Evolutionary conservation across 2,113 vertebrate genomes (phyloP).

Genomic region (Nestor notabilis): DNA sequence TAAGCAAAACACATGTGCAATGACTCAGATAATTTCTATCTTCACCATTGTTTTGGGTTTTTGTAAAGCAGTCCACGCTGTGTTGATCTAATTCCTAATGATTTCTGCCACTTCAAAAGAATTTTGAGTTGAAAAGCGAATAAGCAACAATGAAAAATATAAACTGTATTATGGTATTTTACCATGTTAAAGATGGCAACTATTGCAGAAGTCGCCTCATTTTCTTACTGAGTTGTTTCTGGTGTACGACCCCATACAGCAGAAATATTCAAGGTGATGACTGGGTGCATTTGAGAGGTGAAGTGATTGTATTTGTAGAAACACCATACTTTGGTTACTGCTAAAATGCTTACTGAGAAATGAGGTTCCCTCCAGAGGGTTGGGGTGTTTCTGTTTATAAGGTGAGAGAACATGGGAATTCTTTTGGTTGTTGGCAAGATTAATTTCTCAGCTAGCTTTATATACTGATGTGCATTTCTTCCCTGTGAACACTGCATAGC

Average conservation of each 20-base stretch:
- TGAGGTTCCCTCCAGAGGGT: not conserved
- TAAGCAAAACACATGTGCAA: not conserved
- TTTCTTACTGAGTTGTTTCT: not conserved
- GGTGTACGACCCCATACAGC: not conserved
- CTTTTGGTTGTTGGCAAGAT: not conserved
- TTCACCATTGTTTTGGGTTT: not conserved
- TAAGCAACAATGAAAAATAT: not conserved
- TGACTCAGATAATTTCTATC: not conserved
- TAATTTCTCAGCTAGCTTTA: not conserved
- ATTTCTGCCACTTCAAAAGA: not conserved
- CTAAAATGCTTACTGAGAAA: not conserved
- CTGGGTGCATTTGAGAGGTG: not conserved
- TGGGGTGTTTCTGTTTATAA: not conserved
- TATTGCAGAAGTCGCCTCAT: not conserved
- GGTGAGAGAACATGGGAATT: not conserved
- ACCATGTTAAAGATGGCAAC: not conserved
- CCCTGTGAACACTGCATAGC: not conserved
- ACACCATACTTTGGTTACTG: not conserved
- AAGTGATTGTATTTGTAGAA: not conserved
- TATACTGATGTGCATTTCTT: not conserved
- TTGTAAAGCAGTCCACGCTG: not conserved
- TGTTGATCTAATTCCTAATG: not conserved
- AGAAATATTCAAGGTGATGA: not conserved
- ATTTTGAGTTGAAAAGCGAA: not conserved
- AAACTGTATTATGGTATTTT: not conserved